Base-by-base conservation (phyloP, 2,797 vertebrate species). In the Acridotheres tristis region DNA sequence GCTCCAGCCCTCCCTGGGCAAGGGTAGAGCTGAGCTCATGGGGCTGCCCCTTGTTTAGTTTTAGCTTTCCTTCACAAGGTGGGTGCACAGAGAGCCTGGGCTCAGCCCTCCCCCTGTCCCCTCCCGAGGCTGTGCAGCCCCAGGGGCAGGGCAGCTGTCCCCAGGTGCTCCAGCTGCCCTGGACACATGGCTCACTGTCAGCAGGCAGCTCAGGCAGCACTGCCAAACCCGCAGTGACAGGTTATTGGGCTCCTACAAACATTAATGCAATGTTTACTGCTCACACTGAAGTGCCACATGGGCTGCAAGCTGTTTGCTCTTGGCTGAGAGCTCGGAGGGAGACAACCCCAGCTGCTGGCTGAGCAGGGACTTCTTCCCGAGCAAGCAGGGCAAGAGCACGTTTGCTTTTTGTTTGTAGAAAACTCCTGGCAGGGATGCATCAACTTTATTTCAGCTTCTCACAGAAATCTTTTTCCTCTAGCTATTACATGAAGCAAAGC, bases 231-330 rank as follows among this genome's bases (percentile, higher is more conserved):
- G 0, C 54, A 82, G 59, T 95, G 94, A 94, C 88, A 94, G 90
- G 83, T 89, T 91, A 80, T 8, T 89, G 96, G 63, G 84, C 80
- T 88, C 85, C 75, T 51, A 29, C 74, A 59, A 88, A 88, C 27
- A 0, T 40, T 78, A 86, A 85, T 82, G 51, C 26, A 47, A 93
- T 93, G 93, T 94, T 93, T 89, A 85, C 83, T 74, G 89, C 73
- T 93, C 14, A 1, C 2, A 2, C 58, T 69, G 69, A 75, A 89
- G 78, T 32, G 71, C 92, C 96, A 97, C 96, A 96, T 95, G 96
- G 96, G 62, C 90, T 72, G 81, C 96, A 96, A 97, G 95, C 95
- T 97, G 96, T 93, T 95, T 94, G 29, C 43, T 91, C 63, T 85
- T 93, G 88, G 81, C 90, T 1, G 5, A 71, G 48, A 84, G 69